Evolutionary conservation across 2,797 vertebrate species (phyloP).

Genomic region (Podarcis lilfordi): DNA sequence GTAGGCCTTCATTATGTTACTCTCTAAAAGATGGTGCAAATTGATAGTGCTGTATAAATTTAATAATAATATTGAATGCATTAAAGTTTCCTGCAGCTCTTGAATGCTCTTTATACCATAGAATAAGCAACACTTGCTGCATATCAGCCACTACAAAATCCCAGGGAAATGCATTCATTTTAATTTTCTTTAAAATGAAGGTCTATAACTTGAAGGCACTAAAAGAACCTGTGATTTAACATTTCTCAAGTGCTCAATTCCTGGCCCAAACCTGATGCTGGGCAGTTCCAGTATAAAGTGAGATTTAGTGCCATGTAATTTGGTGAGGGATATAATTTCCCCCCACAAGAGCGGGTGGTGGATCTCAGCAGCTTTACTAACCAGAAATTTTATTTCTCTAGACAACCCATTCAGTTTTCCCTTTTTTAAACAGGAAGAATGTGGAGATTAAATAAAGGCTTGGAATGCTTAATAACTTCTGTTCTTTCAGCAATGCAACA

Average conservation of each 20-base stretch:
- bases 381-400: slow-evolving; percentile 24
- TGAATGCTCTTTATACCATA: not conserved
- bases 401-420: not conserved
- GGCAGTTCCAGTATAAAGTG: slow-evolving; percentile 39
- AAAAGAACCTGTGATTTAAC: slow-evolving; percentile 25
- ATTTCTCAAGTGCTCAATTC: slow-evolving; percentile 46
- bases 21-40: not conserved
- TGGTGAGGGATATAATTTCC: slow-evolving; percentile 13
- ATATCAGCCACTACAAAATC: slow-evolving; percentile 11
- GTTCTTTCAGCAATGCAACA: not conserved
- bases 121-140: not conserved
- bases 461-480: not conserved
- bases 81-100: not conserved
- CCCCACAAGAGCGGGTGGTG: not conserved
- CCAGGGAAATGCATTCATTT: slow-evolving; percentile 3
- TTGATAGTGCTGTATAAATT: not conserved
- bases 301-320: slow-evolving; percentile 11
- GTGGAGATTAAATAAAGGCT: not conserved
- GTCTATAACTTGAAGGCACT: slow-evolving; percentile 16
- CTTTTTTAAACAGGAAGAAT: slow-evolving; percentile 13
- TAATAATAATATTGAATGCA: not conserved
- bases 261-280: slow-evolving; percentile 7
- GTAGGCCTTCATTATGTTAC: not conserved
- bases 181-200: slow-evolving; percentile 20
- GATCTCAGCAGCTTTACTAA: slow-evolving; percentile 31